Conservation (phyloP, 2,888 invertebrate species). For the Heteromurus nitidus region DNA sequence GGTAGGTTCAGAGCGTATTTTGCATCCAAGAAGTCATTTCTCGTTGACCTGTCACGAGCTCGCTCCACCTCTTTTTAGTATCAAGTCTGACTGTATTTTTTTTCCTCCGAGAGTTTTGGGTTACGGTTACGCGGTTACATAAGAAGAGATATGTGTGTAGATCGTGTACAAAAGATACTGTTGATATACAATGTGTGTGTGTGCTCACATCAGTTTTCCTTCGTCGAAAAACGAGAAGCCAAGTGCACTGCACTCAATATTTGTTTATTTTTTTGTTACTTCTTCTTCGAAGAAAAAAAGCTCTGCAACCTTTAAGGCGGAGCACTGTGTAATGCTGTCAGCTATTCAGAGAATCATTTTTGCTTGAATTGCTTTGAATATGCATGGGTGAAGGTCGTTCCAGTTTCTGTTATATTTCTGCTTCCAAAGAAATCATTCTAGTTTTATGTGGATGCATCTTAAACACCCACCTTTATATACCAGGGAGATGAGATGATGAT, state of each 20-base stretch:
- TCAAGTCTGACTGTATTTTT: slow-evolving; percentile 24
- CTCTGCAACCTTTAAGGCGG: slow-evolving; percentile 58
- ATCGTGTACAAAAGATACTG: slow-evolving; percentile 33
- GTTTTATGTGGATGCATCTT: not conserved
- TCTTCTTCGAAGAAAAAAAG: slow-evolving; percentile 42
- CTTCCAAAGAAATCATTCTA: not conserved
- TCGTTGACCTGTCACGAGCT: slow-evolving; percentile 63
- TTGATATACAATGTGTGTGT: too few species aligned
- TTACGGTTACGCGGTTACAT: slow-evolving; percentile 60
- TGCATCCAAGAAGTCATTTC: slow-evolving; percentile 57
- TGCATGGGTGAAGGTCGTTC: slow-evolving; percentile 36
- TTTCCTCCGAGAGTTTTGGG: slow-evolving; percentile 49
- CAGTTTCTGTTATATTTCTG: not conserved
- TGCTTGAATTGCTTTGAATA: slow-evolving; percentile 12
- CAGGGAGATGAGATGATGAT: not conserved
- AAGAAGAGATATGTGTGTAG: slow-evolving; percentile 29
- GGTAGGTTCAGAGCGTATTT: slow-evolving; percentile 38
- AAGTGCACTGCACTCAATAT: slow-evolving; percentile 55
- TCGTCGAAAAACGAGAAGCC: slow-evolving; percentile 11
- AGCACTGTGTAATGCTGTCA: slow-evolving; percentile 52
- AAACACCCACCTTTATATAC: too few species aligned
- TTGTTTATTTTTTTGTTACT: slow-evolving; percentile 22
- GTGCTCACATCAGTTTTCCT: too few species aligned
- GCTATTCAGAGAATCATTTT: slow-evolving; percentile 45
- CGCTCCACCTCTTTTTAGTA: slow-evolving; percentile 61